These are phyloP conservation scores for Strigops habroptila DNA, from an alignment of 2,113 vertebrate species.

Conservation along the genomic window DNA sequence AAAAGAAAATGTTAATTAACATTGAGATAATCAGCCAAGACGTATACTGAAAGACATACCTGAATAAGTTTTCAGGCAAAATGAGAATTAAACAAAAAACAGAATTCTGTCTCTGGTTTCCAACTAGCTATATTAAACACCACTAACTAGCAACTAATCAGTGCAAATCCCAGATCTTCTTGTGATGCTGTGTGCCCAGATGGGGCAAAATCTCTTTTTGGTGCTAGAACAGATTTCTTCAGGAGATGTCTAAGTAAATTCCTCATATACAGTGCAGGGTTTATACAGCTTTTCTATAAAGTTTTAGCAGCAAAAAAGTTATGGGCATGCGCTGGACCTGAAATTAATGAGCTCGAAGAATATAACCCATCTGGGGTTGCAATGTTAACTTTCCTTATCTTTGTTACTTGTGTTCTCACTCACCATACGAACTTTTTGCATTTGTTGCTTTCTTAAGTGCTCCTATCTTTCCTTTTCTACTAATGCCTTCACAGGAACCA, in stretches of 20 bases:
- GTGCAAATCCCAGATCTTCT: not conserved
- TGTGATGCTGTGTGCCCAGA: not conserved
- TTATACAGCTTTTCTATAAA: not conserved
- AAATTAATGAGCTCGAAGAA: not conserved
- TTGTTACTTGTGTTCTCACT: not conserved
- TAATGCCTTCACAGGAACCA: not conserved
- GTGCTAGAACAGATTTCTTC: not conserved
- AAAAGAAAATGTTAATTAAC: not conserved
- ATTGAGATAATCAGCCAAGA: not conserved
- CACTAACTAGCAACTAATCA: not conserved
- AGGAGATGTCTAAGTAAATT: not conserved
- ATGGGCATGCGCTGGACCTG: not conserved
- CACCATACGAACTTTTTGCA: not conserved
- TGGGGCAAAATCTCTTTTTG: not conserved
- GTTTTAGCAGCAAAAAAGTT: not conserved
- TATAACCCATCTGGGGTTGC: rapidly evolving
- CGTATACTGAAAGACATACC: not conserved
- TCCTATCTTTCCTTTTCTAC: not conserved
- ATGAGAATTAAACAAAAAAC: not conserved
- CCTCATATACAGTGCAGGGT: rapidly evolving
- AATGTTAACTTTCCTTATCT: not conserved
- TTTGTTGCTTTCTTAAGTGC: not conserved
- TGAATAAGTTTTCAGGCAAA: not conserved
- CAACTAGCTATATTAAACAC: not conserved
- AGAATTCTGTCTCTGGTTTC: not conserved